Base-by-base conservation (phyloP, 2,888 invertebrate species). In the Byasa hedistus region DNA sequence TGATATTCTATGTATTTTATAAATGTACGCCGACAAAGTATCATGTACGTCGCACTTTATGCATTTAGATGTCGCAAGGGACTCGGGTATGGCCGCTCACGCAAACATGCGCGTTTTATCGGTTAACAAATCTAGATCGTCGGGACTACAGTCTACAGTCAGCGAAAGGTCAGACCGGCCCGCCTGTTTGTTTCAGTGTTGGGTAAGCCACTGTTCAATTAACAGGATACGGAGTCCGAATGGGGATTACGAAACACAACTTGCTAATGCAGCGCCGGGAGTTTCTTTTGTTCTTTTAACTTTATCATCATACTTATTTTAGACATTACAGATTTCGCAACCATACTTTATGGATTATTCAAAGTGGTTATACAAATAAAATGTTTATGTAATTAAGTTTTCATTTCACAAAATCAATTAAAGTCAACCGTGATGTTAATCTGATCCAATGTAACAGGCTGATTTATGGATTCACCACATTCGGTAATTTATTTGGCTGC, bases 151-250 rank as follows among this genome's bases (percentile, higher is more conserved):
- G 75, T 73, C 78, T 80, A 83, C 81, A 87, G 85, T 85, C 84
- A 78, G 83, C 79, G 86, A 89, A 89, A 90, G 89, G 89, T 89
- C 87, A 86, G 69, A 69, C 71, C 72, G 79, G 82, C 86, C 79
- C 79, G 83, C 79, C 80, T 73, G 71, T 64, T 64, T 70, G 80
- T 79, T 82, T 75, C 79, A 70, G 80, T 79, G 82, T 75, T 80
- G 72, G 83, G 80, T 74, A 68, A 68, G 32, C 58, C 67, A 69
- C 73, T 72, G 70, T 72, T 69, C 72, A 74, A 71, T 72, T 72
- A 8, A 52, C 63, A 69, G 71, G 66, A 69, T 68, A 69, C 64
- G 54, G 64, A 71, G 68, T 66, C 64, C 66, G 69, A 71, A 72
- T 56, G 12, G 27, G 27, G 15, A 57, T 72, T 71, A 69, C 69